Conservation (phyloP, 2,888 invertebrate species). For the Brenthis hecate region DNA sequence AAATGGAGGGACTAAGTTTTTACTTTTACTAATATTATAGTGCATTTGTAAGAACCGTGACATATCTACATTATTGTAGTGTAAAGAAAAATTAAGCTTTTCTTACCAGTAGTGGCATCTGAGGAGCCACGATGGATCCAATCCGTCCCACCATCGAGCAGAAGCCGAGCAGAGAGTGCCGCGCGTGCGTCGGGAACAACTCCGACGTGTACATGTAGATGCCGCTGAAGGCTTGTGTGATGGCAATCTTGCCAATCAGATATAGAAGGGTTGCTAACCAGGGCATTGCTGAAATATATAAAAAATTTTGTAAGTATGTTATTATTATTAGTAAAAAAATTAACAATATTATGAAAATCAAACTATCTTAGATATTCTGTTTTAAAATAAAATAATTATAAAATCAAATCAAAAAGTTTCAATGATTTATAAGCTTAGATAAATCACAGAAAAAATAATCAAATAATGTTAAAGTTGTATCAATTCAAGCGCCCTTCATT, state of each 20-base stretch:
- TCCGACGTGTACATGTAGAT: slow-evolving; percentile 88
- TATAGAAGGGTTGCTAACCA: slow-evolving; percentile 76
- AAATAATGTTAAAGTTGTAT: too few relatives aligned
- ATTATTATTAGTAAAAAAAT: too few relatives aligned
- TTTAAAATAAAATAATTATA: too few relatives aligned
- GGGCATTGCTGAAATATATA: slow-evolving; percentile 52
- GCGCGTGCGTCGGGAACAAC: slow-evolving; percentile 87
- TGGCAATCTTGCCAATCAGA: slow-evolving; percentile 85
- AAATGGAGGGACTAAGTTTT: too few relatives aligned
- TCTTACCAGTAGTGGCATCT: slow-evolving; percentile 85
- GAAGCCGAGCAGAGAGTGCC: slow-evolving; percentile 85
- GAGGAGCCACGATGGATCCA: slow-evolving; percentile 88
- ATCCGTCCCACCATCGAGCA: slow-evolving; percentile 89
- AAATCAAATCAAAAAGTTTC: too few relatives aligned
- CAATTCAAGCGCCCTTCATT: background rate
- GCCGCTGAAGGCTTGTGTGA: slow-evolving; percentile 86
- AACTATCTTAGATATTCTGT: too few relatives aligned
- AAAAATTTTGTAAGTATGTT: background rate
- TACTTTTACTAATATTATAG: too few relatives aligned
- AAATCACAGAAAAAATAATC: too few relatives aligned
- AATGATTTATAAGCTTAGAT: too few relatives aligned
- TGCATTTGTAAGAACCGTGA: too few relatives aligned
- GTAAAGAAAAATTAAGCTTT: background rate
- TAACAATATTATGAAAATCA: too few relatives aligned
- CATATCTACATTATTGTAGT: too few relatives aligned